Percentiles rank a stretch among this genome's conserved stretches.
These are phyloP conservation scores for Andrena dorsata DNA, from an alignment of 2,888 invertebrate genomes.

Conservation along the genomic window DNA sequence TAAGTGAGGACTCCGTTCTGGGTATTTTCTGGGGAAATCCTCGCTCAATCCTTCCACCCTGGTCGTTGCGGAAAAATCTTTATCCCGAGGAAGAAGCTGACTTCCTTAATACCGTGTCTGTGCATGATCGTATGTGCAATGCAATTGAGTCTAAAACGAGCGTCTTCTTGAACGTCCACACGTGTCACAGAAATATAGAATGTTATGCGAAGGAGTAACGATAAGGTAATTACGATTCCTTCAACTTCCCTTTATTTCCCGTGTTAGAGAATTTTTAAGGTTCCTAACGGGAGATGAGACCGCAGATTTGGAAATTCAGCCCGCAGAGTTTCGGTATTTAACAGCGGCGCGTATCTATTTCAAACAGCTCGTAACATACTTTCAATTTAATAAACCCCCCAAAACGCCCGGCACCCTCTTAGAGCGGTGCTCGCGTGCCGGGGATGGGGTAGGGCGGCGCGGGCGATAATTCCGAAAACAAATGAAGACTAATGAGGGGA, in stretches of 20 bases:
- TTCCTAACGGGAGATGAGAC: constrained; percentile 1
- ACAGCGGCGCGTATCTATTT: constrained; percentile 47
- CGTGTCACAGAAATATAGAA: neutral
- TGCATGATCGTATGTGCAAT: neutral
- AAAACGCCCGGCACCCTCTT: constrained; percentile 71
- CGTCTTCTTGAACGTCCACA: too few species aligned
- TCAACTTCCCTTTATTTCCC: neutral
- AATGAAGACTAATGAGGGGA: constrained; percentile 85
- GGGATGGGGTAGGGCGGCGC: constrained; percentile 71
- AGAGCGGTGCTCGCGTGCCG: constrained; percentile 72
- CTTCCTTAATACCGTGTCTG: neutral
- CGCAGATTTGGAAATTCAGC: neutral
- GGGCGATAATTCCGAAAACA: constrained; percentile 85
- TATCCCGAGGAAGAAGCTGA: neutral
- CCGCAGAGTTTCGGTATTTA: constrained; percentile 25
- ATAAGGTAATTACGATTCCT: neutral
- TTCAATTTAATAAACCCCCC: constrained; percentile 81
- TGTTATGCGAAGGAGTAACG: neutral
- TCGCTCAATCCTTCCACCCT: constrained; percentile 4
- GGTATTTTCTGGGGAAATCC: constrained; percentile 36
- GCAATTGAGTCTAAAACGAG: too few species aligned
- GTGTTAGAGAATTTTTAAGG: neutral
- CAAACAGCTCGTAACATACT: constrained; percentile 76
- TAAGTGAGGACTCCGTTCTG: constrained; percentile 55
- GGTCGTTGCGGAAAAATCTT: neutral